A percentile compares a stretch with the other conserved stretches of the same genome.
phyloP scores from a whole-genome alignment of 2,797 vertebrate species.

The Podargus strigoides region DNA sequence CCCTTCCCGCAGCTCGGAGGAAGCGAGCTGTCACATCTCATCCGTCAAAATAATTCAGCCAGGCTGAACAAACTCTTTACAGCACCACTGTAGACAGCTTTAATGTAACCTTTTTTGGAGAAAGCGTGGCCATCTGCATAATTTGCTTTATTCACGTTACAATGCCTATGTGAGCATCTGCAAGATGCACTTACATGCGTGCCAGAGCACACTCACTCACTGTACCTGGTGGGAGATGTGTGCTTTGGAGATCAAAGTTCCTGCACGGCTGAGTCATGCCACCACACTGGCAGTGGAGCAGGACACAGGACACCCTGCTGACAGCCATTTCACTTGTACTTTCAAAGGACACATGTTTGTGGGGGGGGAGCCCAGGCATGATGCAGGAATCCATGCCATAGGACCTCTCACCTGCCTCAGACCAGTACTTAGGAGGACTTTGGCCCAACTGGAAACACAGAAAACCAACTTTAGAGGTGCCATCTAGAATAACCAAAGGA shows the following conservation, averaged over 20 bases:
- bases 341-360: neutral
- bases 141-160: neutral
- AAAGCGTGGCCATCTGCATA: neutral
- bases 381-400: neutral
- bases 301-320: neutral
- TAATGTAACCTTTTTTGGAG: neutral
- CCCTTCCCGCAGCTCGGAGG: rapidly evolving
- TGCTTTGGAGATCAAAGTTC: neutral
- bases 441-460: neutral
- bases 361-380: neutral
- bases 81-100: neutral
- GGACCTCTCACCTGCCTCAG: neutral
- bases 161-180: neutral
- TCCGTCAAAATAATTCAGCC: neutral
- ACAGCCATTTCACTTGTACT: neutral
- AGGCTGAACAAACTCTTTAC: neutral
- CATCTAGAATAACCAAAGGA: neutral
- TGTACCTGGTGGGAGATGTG: neutral
- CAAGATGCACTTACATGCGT: neutral
- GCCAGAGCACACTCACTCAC: neutral
- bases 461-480: neutral
- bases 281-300: neutral
- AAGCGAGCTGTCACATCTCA: neutral
- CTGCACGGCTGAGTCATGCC: neutral
- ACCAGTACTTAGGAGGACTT: neutral